Conservation (phyloP, 2,888 invertebrate species). For the Tineola bisselliella region DNA sequence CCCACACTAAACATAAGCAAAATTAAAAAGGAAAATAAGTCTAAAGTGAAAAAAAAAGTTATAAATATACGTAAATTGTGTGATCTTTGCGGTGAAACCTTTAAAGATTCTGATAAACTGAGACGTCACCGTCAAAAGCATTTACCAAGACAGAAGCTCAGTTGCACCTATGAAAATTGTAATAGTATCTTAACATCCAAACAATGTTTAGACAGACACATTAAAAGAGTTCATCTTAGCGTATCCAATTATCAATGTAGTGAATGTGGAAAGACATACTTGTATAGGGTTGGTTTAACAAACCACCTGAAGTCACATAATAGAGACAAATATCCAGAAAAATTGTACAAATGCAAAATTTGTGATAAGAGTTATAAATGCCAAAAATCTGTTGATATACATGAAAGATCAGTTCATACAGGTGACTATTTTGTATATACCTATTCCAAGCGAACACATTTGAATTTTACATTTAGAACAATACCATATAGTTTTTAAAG, state of each 20-base stretch:
- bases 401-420: slow-evolving; percentile 59
- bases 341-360: slow-evolving; percentile 37
- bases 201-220: slow-evolving; percentile 42
- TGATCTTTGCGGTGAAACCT: slow-evolving; percentile 47
- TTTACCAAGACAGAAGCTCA: slow-evolving; percentile 29
- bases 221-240: slow-evolving; percentile 38
- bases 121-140: slow-evolving; percentile 36
- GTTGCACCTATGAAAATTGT: slow-evolving; percentile 38
- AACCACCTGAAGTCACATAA: slow-evolving; percentile 46
- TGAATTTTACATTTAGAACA: no score
- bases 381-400: slow-evolving; percentile 47
- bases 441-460: no score
- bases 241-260: slow-evolving; percentile 30
- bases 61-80: slow-evolving; percentile 30
- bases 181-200: slow-evolving; percentile 33
- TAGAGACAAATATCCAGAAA: slow-evolving; percentile 32
- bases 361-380: slow-evolving; percentile 52
- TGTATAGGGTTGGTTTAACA: slow-evolving; percentile 39
- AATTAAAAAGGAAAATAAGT: slow-evolving; percentile 22
- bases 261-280: slow-evolving; percentile 42
- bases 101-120: slow-evolving; percentile 33
- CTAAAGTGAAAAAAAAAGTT: slow-evolving; percentile 21
- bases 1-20: slow-evolving; percentile 20
- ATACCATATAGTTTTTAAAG: no score
- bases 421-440: background rate